Percentiles rank a stretch among this genome's conserved stretches.
These are phyloP conservation scores for Saguinus imperator DNA, from an alignment of 2,113 vertebrate genomes.

Conservation along the genomic window DNA sequence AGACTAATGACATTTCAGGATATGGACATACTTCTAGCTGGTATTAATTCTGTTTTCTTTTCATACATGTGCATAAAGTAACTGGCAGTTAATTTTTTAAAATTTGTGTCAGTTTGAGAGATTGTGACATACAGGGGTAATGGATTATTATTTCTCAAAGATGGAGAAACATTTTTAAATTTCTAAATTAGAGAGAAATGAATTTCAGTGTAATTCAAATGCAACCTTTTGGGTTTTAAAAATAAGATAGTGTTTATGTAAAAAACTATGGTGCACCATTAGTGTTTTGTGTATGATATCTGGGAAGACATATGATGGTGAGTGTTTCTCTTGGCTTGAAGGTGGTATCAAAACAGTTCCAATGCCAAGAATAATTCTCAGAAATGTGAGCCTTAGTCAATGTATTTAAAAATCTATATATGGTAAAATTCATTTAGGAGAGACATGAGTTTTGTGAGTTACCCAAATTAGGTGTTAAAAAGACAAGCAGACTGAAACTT, in stretches of 20 bases:
- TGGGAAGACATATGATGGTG: not conserved
- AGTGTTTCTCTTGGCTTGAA: conserved; percentile 59
- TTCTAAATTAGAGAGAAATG: not conserved
- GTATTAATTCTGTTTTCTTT: conserved; percentile 67
- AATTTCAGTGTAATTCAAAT: not conserved
- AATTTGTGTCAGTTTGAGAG: conserved; percentile 33
- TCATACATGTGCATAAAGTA: conserved; percentile 32
- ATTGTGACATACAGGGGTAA: not conserved
- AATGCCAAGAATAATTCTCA: conserved; percentile 63
- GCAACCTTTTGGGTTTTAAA: not conserved
- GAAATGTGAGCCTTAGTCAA: conserved; percentile 51
- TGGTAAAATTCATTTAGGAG: conserved; percentile 48
- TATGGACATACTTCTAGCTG: conserved; percentile 8
- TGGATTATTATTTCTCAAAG: conserved; percentile 34
- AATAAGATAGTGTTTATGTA: not conserved
- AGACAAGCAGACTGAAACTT: not conserved
- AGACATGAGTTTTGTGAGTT: conserved; percentile 34
- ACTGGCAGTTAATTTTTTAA: conserved; percentile 4
- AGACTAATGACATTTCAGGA: conserved; percentile 24
- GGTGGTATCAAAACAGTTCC: conserved; percentile 16
- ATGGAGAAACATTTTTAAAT: not conserved
- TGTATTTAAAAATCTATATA: conserved; percentile 47
- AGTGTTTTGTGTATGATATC: not conserved
- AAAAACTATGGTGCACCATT: not conserved
- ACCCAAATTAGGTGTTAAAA: conserved; percentile 18